A percentile compares a stretch with the other conserved stretches of the same genome.
phyloP scores from a whole-genome alignment of 2,888 invertebrate species.

The Hirtodrosophila duncani region DNA sequence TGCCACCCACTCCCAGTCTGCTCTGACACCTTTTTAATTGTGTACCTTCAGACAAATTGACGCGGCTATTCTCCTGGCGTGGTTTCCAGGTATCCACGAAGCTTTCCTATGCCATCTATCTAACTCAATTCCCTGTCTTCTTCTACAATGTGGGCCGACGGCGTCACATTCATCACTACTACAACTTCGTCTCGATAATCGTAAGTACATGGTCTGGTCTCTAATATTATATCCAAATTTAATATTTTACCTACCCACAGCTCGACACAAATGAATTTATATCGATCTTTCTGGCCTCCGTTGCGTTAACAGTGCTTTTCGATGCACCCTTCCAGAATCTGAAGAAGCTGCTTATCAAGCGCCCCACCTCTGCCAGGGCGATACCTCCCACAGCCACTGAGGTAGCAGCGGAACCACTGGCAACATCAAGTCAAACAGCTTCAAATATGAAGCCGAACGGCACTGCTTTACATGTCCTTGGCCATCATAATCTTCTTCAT shows the following conservation, averaged over 20 bases:
- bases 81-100: slow-evolving; percentile 83
- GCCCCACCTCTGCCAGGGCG: slow-evolving; percentile 22
- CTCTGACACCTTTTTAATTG: too few species aligned
- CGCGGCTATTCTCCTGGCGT: slow-evolving; percentile 80
- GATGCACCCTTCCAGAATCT: slow-evolving; percentile 85
- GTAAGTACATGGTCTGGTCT: slow-evolving; percentile 75
- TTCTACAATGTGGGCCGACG: slow-evolving; percentile 84
- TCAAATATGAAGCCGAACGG: slow-evolving; percentile 23
- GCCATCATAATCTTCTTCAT: slow-evolving; percentile 1
- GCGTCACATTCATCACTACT: slow-evolving; percentile 81
- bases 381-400: slow-evolving; percentile 6
- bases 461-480: slow-evolving; percentile 26
- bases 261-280: slow-evolving; percentile 82
- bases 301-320: slow-evolving; percentile 81
- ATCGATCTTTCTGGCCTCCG: slow-evolving; percentile 81
- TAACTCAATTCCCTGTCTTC: slow-evolving; percentile 85
- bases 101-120: slow-evolving; percentile 84
- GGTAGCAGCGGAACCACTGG: slow-evolving; percentile 8
- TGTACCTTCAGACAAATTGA: slow-evolving; percentile 81
- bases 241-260: slow-evolving; percentile 76
- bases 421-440: slow-evolving; percentile 12
- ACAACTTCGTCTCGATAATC: slow-evolving; percentile 80
- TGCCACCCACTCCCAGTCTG: too few species aligned
- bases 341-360: slow-evolving; percentile 80
- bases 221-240: background rate